Evolutionary conservation across 2,888 invertebrate genomes (phyloP).

Genomic region (Agonopterix heracliana): DNA sequence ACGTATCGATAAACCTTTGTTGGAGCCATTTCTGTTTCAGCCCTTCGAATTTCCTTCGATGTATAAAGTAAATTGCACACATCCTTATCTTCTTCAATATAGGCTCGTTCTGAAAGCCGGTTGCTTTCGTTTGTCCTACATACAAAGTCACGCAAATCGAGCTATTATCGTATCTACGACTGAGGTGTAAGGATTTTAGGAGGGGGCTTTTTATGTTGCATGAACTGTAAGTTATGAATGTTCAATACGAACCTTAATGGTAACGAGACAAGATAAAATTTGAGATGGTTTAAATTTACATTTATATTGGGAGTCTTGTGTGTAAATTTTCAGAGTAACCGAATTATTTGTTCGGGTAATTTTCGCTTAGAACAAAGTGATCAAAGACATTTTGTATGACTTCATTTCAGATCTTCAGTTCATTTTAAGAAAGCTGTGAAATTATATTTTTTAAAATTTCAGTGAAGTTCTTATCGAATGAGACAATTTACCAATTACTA

Average conservation of each 20-base stretch:
- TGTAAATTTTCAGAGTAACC: conserved; percentile 8
- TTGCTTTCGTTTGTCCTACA: too few relatives aligned
- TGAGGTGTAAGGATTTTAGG: too few relatives aligned
- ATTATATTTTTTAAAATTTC: too few relatives aligned
- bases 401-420: too few relatives aligned
- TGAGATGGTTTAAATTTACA: conserved; percentile 24
- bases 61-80: conserved; percentile 52
- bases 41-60: conserved; percentile 20
- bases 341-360: conserved; percentile 1
- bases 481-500: too few relatives aligned
- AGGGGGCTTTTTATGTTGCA: too few relatives aligned
- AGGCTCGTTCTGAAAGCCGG: neutral
- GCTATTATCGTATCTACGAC: too few relatives aligned
- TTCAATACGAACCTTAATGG: conserved; percentile 38
- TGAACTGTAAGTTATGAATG: conserved; percentile 42
- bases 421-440: too few relatives aligned
- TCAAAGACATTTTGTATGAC: too few relatives aligned
- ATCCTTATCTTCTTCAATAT: conserved; percentile 37
- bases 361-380: neutral
- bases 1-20: conserved; percentile 46
- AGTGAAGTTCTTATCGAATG: too few relatives aligned
- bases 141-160: too few relatives aligned
- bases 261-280: conserved; percentile 27
- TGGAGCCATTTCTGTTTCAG: conserved; percentile 28
- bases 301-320: conserved; percentile 23